Evolutionary conservation across 30 jellyfish, hydroid and myxozoan genomes (phyloP).

Genomic region (Chironex yamaguchii): DNA sequence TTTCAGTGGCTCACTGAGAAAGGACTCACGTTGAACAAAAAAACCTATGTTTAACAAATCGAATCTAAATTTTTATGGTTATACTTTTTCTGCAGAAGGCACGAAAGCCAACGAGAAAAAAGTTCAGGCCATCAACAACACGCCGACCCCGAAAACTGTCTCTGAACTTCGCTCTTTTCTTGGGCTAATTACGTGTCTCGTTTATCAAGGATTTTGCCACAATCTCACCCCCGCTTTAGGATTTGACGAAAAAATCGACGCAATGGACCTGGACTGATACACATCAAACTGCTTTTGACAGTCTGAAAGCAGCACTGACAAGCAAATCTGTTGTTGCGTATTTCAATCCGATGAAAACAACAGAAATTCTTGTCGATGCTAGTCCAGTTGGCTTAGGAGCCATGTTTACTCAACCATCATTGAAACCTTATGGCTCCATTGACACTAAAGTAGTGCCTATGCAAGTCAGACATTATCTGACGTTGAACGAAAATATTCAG

Average conservation of each 20-base stretch:
- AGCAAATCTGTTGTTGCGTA: background rate
- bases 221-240: slow-evolving; percentile 39
- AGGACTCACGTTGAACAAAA: too few species aligned
- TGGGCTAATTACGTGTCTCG: slow-evolving; percentile 10
- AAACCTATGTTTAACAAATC: background rate
- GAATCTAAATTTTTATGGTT: background rate
- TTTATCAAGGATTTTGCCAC: slow-evolving; percentile 36
- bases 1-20: background rate
- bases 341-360: slow-evolving; percentile 17
- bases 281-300: slow-evolving; percentile 16
- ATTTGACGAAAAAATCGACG: background rate
- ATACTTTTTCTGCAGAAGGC: slow-evolving; percentile 1
- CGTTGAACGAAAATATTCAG: slow-evolving; percentile 35
- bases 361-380: slow-evolving; percentile 48
- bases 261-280: background rate
- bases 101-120: background rate
- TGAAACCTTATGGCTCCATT: background rate
- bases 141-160: slow-evolving; percentile 16
- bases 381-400: slow-evolving; percentile 57
- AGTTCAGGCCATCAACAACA: background rate
- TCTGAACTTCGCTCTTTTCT: slow-evolving; percentile 13
- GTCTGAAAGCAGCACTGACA: background rate
- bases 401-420: background rate
- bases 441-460: slow-evolving; percentile 3
- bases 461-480: slow-evolving; percentile 27